phyloP scores from a whole-genome alignment of 2,113 vertebrate genomes.

The Rhinolophus sinicus region DNA sequence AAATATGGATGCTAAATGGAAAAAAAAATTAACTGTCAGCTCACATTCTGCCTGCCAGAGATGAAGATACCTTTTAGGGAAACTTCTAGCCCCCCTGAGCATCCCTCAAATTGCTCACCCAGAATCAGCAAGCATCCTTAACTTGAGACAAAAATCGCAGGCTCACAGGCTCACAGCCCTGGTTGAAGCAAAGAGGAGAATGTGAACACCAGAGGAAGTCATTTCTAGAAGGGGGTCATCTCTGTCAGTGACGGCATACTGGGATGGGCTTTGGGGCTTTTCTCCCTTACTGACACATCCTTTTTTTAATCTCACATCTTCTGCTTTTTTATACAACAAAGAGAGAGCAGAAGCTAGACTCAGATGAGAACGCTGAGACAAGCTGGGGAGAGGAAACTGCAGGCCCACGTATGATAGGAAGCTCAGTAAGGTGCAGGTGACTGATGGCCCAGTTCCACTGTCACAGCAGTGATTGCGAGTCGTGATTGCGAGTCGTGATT shows the following conservation, averaged over 20 bases:
- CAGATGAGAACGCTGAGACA: not conserved
- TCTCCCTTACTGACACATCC: not conserved
- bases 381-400: not conserved
- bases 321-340: not conserved
- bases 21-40: not conserved
- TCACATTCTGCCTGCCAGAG: not conserved
- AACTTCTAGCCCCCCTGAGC: not conserved
- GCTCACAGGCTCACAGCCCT: not conserved
- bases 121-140: not conserved
- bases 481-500: not conserved
- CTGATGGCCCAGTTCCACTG: accelerated
- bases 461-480: not conserved
- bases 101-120: not conserved
- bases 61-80: not conserved
- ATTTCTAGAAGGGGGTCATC: not conserved
- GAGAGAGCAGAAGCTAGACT: not conserved
- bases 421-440: accelerated
- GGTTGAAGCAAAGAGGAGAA: not conserved
- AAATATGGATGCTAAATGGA: not conserved
- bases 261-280: not conserved
- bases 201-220: not conserved
- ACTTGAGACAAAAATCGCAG: not conserved
- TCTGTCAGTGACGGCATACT: too few relatives aligned
- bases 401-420: accelerated
- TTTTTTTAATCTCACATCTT: not conserved